Evolutionary conservation across 2,113 vertebrate species (phyloP).

Genomic region (Uria lomvia): DNA sequence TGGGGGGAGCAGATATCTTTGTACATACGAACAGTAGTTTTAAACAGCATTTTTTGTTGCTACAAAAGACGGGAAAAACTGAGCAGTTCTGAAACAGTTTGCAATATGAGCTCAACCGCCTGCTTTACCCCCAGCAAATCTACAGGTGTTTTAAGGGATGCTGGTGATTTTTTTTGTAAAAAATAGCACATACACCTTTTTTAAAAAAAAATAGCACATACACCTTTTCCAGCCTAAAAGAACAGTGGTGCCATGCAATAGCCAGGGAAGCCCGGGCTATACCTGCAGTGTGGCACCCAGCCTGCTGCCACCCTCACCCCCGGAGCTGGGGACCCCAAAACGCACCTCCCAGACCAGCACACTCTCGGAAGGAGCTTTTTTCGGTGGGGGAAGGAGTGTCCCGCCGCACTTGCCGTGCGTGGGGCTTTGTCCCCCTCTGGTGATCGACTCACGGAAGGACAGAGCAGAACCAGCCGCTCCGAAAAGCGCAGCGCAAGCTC

Average conservation of each 20-base stretch:
- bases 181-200: background rate
- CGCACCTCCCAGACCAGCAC: background rate
- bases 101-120: background rate
- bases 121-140: background rate
- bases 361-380: background rate
- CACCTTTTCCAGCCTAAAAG: background rate
- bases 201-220: background rate
- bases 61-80: background rate
- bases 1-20: background rate
- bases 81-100: background rate
- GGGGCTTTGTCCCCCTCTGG: slow-evolving; percentile 52
- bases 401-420: rapidly evolving
- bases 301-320: background rate
- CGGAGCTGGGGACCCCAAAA: background rate
- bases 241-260: rapidly evolving
- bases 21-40: rapidly evolving
- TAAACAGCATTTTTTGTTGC: background rate
- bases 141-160: background rate
- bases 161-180: background rate
- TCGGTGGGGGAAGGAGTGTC: rapidly evolving
- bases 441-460: background rate
- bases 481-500: background rate
- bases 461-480: background rate
- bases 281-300: rapidly evolving
- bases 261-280: background rate